Evolutionary conservation across 2,113 vertebrate genomes (phyloP).

Genomic region (Oriolus oriolus): DNA sequence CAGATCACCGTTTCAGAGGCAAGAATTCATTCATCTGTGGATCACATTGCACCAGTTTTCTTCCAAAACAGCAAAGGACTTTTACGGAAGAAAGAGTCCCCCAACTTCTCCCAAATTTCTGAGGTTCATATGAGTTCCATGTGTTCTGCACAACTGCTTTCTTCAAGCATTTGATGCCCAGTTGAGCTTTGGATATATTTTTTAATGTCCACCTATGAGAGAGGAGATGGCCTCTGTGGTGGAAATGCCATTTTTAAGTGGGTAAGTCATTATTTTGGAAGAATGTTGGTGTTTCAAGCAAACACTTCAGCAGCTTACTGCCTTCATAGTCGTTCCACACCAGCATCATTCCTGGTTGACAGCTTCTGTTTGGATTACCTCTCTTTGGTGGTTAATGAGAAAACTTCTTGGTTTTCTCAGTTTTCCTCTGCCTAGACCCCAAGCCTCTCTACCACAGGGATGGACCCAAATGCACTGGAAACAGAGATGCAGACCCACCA

Average conservation of each 20-base stretch:
- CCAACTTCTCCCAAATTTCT: not conserved
- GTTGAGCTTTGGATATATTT: not conserved
- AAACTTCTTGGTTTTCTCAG: not conserved
- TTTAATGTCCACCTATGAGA: not conserved
- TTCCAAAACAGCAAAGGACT: constrained; percentile 14
- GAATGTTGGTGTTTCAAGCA: not conserved
- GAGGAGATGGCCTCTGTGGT: not conserved
- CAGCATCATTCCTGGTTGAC: not conserved
- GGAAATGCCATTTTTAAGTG: not conserved
- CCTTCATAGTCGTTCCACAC: not conserved
- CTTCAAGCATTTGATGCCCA: not conserved
- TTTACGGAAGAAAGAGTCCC: not conserved
- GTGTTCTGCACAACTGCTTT: not conserved
- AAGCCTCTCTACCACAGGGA: not conserved
- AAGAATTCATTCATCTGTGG: not conserved
- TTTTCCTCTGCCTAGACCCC: not conserved
- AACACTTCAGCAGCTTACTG: not conserved
- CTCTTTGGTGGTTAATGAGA: not conserved
- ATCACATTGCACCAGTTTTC: not conserved
- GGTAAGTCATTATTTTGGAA: not conserved
- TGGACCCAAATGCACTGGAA: not conserved
- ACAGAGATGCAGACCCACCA: not conserved
- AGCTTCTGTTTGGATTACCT: not conserved
- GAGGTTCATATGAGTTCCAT: not conserved
- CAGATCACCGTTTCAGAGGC: not conserved